These are phyloP conservation scores for Gymnodraco acuticeps DNA, from an alignment of 2,797 vertebrate species.

Conservation along the genomic window DNA sequence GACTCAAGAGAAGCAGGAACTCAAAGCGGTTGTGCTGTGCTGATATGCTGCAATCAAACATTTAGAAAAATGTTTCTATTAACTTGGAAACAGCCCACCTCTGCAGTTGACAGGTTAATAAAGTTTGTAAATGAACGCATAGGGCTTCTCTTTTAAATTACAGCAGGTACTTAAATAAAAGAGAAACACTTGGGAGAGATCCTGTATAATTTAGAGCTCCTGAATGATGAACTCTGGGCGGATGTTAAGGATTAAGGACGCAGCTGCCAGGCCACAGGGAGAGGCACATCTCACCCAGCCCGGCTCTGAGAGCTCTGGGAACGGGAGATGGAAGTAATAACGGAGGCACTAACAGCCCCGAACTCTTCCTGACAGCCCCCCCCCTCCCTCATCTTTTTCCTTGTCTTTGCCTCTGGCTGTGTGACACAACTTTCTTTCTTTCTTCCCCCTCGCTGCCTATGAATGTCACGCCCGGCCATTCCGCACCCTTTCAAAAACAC, in stretches of 20 bases:
- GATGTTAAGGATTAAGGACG: constrained; percentile 46
- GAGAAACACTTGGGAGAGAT: constrained; percentile 5
- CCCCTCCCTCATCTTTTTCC: neutral
- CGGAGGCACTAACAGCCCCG: constrained; percentile 59
- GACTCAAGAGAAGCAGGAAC: constrained; percentile 11
- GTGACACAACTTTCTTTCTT: constrained; percentile 57
- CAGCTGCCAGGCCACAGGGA: constrained; percentile 53
- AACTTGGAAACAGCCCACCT: constrained; percentile 7
- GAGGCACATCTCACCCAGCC: constrained; percentile 60
- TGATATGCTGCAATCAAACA: constrained; percentile 28
- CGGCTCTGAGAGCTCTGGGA: constrained; percentile 71
- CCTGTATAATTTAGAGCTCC: constrained; percentile 32
- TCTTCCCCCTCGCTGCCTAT: constrained; percentile 37
- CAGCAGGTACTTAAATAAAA: constrained; percentile 28
- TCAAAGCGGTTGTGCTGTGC: neutral
- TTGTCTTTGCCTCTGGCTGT: constrained; percentile 65
- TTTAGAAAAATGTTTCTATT: constrained; percentile 27
- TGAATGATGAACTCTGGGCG: constrained; percentile 41
- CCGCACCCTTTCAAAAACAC: constrained; percentile 39
- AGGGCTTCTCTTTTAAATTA: constrained; percentile 1
- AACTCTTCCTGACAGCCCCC: constrained; percentile 26
- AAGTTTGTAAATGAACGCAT: constrained; percentile 14
- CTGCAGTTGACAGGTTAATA: constrained; percentile 32
- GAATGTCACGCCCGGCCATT: constrained; percentile 45
- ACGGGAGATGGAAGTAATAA: constrained; percentile 72